phyloP scores from a whole-genome alignment of 2,888 invertebrate genomes.

The Agapostemon virescens region DNA sequence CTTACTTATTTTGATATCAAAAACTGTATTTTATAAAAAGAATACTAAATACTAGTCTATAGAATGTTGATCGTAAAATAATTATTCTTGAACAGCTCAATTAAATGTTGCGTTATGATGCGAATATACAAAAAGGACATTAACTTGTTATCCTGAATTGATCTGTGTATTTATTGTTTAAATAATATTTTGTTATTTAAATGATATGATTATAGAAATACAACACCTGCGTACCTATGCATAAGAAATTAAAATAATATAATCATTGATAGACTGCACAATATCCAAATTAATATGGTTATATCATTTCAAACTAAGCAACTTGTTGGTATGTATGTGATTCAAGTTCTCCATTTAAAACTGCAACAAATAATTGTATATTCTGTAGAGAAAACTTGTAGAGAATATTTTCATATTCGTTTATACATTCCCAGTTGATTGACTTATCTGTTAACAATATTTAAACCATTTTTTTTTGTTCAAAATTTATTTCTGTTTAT shows the following conservation, averaged over 20 bases:
- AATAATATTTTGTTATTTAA: slow-evolving; percentile 23
- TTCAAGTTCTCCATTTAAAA: slow-evolving; percentile 20
- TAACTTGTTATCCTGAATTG: slow-evolving; percentile 13
- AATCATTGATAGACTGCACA: slow-evolving; percentile 40
- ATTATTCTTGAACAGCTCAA: slow-evolving; percentile 27
- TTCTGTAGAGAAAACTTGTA: slow-evolving; percentile 24
- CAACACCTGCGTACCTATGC: slow-evolving; percentile 34
- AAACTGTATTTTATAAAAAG: slow-evolving; percentile 1
- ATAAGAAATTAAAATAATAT: slow-evolving; percentile 31
- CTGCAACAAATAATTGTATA: slow-evolving; percentile 39
- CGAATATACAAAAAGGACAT: background rate
- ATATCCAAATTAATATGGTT: slow-evolving; percentile 21
- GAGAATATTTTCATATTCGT: slow-evolving; percentile 48
- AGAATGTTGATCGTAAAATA: slow-evolving; percentile 37
- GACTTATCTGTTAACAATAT: slow-evolving; percentile 20
- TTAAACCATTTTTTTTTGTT: slow-evolving; percentile 17
- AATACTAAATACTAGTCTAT: slow-evolving; percentile 43
- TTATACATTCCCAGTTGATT: slow-evolving; percentile 58
- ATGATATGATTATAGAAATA: slow-evolving; percentile 31
- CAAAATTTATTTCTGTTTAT: slow-evolving; percentile 41
- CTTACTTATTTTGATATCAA: slow-evolving; percentile 27
- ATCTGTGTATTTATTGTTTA: slow-evolving; percentile 35
- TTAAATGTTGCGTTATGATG: slow-evolving; percentile 12
- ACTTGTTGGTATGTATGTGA: background rate
- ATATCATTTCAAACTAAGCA: slow-evolving; percentile 18